Base-by-base conservation (phyloP, 2,888 invertebrate genomes). In the Philaethria dido region DNA sequence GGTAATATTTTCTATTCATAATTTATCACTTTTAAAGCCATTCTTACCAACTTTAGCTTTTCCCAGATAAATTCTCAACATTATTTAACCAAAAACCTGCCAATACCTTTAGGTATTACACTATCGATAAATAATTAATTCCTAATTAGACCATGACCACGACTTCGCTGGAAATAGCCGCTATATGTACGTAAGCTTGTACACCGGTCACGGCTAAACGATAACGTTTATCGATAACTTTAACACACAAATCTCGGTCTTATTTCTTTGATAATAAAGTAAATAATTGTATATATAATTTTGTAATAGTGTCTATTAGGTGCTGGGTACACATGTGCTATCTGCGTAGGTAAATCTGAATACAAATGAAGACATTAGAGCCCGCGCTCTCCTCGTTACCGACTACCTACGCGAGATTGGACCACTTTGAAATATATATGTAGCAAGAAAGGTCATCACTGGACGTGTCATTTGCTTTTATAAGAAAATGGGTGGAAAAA, bases 291-390 rank as follows among this genome's bases (percentile, higher is more conserved):
- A 16, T 66, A 59, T 3, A 29, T 16, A n/a, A 22, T 36, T 70
- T 68, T 48, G 42, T 47, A 44, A 44, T 44, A 44, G 66, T 42
- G 55, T 55, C 66, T 69, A 67, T 67, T 69, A 62, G 67, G 55
- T 61, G 47, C 63, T 33, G 72, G 69, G 72, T 72, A 72, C 72
- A 73, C 72, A 68, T 70, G 71, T 73, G 73, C 70, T 82, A 82
- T 83, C 82, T 79, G 79, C 78, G 83, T 78, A 78, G 80, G 82
- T 80, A 81, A 85, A 88, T 88, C 88, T 85, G 88, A 88, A 89
- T 88, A 87, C 87, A 86, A 88, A 88, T 89, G 86, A 85, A 88
- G 84, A 86, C 83, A 88, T 89, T 87, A 88, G 80, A 76, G 72
- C 72, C 77, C 78, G 74, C 78, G 78, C 79, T 74, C 73, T 79